phyloP scores from a whole-genome alignment of 2,113 vertebrate genomes.

The Sinocyclocheilus anophthalmus region DNA sequence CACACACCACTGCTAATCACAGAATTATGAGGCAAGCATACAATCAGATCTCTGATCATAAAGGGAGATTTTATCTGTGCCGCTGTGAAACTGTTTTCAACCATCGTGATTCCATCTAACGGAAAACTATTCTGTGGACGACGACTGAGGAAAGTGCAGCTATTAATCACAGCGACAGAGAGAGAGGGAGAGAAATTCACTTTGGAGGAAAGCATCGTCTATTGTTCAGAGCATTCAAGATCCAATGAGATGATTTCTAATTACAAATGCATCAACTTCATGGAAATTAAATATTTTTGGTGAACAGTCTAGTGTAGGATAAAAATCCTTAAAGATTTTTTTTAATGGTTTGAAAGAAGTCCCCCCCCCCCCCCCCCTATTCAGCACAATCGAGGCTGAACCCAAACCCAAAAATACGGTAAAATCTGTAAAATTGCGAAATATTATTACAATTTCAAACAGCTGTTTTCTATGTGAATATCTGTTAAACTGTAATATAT shows the following conservation, averaged over 20 bases:
- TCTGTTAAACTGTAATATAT: too few species aligned
- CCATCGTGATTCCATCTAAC: slow-evolving; percentile 49
- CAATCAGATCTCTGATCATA: slow-evolving; percentile 29
- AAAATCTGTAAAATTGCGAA: too few species aligned
- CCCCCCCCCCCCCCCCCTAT: too few species aligned
- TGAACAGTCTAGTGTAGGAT: too few species aligned
- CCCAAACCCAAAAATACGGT: too few species aligned
- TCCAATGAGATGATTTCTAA: slow-evolving; percentile 21
- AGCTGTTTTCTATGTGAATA: too few species aligned
- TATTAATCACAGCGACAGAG: slow-evolving; percentile 48
- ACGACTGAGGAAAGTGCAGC: slow-evolving; percentile 33
- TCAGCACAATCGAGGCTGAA: too few species aligned
- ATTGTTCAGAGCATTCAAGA: slow-evolving; percentile 9
- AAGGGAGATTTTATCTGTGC: slow-evolving; percentile 43
- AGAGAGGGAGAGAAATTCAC: slow-evolving; percentile 7
- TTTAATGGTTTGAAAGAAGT: too few species aligned
- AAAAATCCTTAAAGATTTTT: too few species aligned
- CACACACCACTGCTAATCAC: background rate
- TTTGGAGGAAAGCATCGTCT: background rate
- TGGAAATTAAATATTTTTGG: background rate
- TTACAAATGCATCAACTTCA: slow-evolving; percentile 6
- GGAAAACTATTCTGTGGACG: slow-evolving; percentile 47
- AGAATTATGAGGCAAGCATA: background rate
- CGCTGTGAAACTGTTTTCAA: slow-evolving; percentile 30
- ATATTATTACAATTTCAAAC: too few species aligned